A percentile compares a stretch with the other conserved stretches of the same genome.
phyloP scores from a whole-genome alignment of 2,113 vertebrate genomes.

The Saguinus midas region DNA sequence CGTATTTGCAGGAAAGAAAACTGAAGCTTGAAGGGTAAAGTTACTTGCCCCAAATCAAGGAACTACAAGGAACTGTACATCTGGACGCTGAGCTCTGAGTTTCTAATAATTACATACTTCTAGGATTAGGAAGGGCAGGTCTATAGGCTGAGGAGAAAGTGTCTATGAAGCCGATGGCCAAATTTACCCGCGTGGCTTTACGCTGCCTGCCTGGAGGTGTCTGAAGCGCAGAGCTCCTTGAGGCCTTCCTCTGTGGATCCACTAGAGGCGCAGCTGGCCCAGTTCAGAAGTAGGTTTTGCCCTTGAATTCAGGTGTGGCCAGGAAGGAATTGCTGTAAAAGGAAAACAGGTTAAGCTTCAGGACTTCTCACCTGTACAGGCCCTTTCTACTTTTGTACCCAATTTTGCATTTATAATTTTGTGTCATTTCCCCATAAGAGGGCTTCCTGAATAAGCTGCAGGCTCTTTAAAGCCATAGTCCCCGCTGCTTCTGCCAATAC shows the following conservation, averaged over 20 bases:
- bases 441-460: not conserved
- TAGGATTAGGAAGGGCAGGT: not conserved
- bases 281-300: not conserved
- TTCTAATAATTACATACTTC: too few species aligned
- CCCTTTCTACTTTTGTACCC: not conserved
- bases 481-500: not conserved
- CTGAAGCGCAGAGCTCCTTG: rapidly evolving
- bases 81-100: not conserved
- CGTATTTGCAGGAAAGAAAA: not conserved
- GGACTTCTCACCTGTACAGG: not conserved
- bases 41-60: not conserved
- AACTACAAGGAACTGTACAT: not conserved
- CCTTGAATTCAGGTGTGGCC: not conserved
- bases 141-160: not conserved
- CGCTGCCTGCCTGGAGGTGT: rapidly evolving
- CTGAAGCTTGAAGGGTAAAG: not conserved
- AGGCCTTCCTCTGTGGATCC: not conserved
- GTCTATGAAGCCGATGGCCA: not conserved
- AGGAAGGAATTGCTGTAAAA: not conserved
- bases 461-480: not conserved
- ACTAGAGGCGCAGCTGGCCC: constrained; percentile 38
- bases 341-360: not conserved
- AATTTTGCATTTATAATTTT: not conserved
- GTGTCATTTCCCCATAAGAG: not conserved
- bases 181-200: too few species aligned